A percentile compares a stretch with the other conserved stretches of the same genome.
Evolutionary conservation across 1,140 invertebrate genomes (phyloP).

Genomic region (Leptestheria dahalacensis): DNA sequence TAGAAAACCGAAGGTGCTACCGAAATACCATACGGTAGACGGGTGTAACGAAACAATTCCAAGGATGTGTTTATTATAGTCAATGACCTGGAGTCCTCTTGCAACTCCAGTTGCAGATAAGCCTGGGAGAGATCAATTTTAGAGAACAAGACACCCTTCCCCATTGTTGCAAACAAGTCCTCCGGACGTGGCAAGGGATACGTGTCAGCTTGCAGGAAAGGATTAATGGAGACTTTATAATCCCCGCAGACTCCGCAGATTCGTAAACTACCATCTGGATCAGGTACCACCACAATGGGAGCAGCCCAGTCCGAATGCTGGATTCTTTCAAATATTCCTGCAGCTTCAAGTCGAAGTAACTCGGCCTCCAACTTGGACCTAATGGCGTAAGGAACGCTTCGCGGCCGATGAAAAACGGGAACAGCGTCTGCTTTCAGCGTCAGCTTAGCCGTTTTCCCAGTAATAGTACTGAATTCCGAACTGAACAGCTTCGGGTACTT

Average conservation of each 20-base stretch:
- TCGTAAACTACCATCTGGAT: conserved; percentile 29
- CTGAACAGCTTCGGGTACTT: neutral
- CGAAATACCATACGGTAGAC: conserved; percentile 6
- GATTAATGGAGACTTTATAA: conserved; percentile 30
- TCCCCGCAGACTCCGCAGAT: conserved; percentile 33
- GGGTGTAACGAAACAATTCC: conserved; percentile 4
- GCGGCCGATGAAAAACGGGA: conserved; percentile 26
- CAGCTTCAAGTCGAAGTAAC: conserved; percentile 24
- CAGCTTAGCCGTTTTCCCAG: neutral
- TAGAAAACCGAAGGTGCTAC: conserved; percentile 22
- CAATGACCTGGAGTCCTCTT: conserved; percentile 24
- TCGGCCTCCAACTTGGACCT: conserved; percentile 27
- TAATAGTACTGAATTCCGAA: neutral
- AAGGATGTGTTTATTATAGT: conserved; percentile 22
- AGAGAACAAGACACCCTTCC: conserved; percentile 22
- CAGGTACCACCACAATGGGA: conserved; percentile 33
- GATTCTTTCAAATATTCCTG: conserved; percentile 27
- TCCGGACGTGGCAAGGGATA: conserved; percentile 25
- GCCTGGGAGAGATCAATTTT: conserved; percentile 25
- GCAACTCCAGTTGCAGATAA: conserved; percentile 25
- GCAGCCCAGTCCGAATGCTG: conserved; percentile 32
- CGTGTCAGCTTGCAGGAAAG: conserved; percentile 21
- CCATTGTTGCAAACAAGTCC: conserved; percentile 25
- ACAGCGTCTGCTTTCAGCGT: conserved; percentile 4
- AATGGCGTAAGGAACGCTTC: conserved; percentile 28